Evolutionary conservation across 30 jellyfish, hydroid and myxozoan genomes (phyloP).

Genomic region (Aurelia coerulea): DNA sequence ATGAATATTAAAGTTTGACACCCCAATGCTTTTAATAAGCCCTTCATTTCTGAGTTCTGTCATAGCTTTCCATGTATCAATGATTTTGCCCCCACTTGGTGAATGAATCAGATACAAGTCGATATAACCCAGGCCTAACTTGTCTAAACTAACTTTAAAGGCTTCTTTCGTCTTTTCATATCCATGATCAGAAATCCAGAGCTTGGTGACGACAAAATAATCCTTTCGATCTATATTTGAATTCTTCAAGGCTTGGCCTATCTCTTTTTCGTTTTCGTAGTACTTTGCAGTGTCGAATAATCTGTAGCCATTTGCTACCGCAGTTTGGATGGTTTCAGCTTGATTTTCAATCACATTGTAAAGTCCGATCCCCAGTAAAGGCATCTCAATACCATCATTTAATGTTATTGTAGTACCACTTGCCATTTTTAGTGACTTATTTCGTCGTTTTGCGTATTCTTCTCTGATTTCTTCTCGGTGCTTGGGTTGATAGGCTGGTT

Average conservation of each 20-base stretch:
- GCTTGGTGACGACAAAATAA: constrained; percentile 90
- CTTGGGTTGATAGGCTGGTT: no score
- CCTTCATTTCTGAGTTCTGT: constrained; percentile 83
- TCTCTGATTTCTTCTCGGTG: no score
- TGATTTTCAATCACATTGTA: constrained; percentile 60
- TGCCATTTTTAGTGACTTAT: constrained; percentile 26
- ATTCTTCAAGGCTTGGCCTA: constrained; percentile 84
- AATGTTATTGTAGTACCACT: constrained; percentile 14
- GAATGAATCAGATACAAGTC: constrained; percentile 88
- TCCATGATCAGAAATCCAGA: constrained; percentile 66
- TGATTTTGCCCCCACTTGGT: constrained; percentile 76
- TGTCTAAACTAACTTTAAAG: constrained; percentile 65
- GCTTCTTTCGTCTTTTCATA: constrained; percentile 69
- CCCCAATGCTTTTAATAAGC: constrained; percentile 88
- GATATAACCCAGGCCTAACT: constrained; percentile 77
- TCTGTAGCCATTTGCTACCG: constrained; percentile 86
- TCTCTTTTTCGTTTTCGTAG: constrained; percentile 81
- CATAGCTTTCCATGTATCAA: constrained; percentile 92
- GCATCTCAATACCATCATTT: constrained; percentile 75
- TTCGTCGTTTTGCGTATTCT: no score
- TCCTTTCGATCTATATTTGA: constrained; percentile 77
- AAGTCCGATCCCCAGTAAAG: constrained; percentile 82
- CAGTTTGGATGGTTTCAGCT: constrained; percentile 46
- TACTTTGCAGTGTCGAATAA: constrained; percentile 85
- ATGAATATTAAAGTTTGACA: constrained; percentile 86